phyloP scores from a whole-genome alignment of 2,797 vertebrate genomes.

The Bradypus variegatus region DNA sequence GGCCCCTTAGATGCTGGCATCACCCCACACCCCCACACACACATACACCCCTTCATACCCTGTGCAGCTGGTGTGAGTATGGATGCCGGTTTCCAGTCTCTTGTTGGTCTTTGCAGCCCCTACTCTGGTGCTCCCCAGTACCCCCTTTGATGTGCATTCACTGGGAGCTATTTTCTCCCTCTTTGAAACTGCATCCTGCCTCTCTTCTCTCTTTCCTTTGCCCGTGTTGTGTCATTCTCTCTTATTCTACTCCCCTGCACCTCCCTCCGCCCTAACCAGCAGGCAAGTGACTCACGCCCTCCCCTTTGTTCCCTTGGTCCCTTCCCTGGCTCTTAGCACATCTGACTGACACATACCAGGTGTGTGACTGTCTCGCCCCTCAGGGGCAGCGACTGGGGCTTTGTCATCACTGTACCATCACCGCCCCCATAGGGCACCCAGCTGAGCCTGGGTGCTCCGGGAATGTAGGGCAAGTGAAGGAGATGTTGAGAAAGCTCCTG shows the following conservation, averaged over 20 bases:
- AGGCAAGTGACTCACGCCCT: not conserved
- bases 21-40: too few relatives aligned
- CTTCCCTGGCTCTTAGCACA: not conserved
- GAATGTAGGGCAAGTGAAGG: accelerated
- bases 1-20: not conserved
- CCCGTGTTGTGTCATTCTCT: not conserved
- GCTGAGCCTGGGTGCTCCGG: not conserved
- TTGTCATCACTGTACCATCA: not conserved
- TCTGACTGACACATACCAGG: not conserved
- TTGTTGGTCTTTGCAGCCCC: not conserved
- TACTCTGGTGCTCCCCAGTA: not conserved
- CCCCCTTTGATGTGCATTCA: accelerated
- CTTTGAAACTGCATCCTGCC: too few relatives aligned
- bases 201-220: not conserved
- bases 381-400: not conserved
- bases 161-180: not conserved
- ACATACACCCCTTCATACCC: not conserved
- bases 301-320: not conserved
- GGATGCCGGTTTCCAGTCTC: not conserved
- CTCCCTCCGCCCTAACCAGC: not conserved
- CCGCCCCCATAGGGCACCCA: not conserved
- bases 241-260: accelerated
- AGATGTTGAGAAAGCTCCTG: not conserved
- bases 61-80: accelerated
- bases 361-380: not conserved